Conservation (phyloP, 2,888 invertebrate species). For the Thelaira solivaga region DNA sequence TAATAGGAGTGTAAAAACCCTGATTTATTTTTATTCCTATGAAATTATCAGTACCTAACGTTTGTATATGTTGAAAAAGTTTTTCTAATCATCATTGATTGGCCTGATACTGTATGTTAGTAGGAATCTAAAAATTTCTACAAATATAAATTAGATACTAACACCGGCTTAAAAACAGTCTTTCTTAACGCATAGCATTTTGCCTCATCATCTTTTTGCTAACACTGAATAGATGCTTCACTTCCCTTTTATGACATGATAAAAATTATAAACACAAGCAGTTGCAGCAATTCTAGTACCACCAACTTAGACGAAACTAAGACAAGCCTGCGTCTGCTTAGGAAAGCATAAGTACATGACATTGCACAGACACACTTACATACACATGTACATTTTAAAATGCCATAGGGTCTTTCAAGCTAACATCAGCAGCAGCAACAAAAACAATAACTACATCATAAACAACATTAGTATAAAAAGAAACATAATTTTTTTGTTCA, state of each 20-base stretch:
- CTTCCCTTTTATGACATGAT: constrained; percentile 19
- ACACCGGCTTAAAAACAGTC: background rate
- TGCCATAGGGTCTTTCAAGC: constrained; percentile 47
- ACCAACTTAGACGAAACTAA: constrained; percentile 27
- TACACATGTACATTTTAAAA: constrained; percentile 45
- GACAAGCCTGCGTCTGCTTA: background rate
- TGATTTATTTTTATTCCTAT: too few relatives aligned
- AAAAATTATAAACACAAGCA: constrained; percentile 4
- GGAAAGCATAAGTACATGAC: background rate
- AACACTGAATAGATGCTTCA: constrained; percentile 42
- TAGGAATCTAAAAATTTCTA: too few relatives aligned
- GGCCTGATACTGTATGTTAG: too few relatives aligned
- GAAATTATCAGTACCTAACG: too few relatives aligned
- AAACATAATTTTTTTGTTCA: constrained; percentile 36
- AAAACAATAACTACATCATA: constrained; percentile 26
- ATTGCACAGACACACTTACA: too few relatives aligned
- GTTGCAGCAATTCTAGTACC: constrained; percentile 12
- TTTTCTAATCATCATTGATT: too few relatives aligned
- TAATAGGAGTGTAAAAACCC: too few relatives aligned
- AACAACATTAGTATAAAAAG: constrained; percentile 35
- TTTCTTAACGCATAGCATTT: constrained; percentile 10
- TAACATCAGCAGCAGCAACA: constrained; percentile 45
- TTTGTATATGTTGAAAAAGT: too few relatives aligned
- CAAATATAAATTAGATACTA: too few relatives aligned
- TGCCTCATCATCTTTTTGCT: constrained; percentile 38